Percentiles rank a stretch among this genome's conserved stretches.
phyloP scores from a whole-genome alignment of 1,140 invertebrate genomes.

The Pogonomyrmex barbatus region DNA sequence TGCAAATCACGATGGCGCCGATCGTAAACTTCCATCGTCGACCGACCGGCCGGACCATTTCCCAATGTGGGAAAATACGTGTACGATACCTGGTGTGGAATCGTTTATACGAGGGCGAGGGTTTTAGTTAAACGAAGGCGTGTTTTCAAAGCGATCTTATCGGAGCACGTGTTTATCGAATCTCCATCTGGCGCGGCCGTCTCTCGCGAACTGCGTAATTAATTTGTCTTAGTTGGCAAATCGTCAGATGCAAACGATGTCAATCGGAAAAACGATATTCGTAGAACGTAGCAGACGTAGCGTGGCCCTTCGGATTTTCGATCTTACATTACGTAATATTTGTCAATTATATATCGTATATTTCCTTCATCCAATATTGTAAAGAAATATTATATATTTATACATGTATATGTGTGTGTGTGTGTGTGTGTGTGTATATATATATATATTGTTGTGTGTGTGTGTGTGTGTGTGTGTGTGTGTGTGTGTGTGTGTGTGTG shows the following conservation, averaged over 20 bases:
- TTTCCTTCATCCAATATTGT: not conserved
- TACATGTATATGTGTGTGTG: not conserved
- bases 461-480: too few relatives aligned
- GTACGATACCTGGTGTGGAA: constrained; percentile 35
- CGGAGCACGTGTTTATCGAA: constrained; percentile 45
- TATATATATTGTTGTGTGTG: too few relatives aligned
- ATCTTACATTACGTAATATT: not conserved
- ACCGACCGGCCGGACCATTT: not conserved
- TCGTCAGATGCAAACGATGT: constrained; percentile 16
- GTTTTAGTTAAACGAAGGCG: constrained; percentile 40
- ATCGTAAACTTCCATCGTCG: constrained; percentile 38
- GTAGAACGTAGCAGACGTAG: not conserved
- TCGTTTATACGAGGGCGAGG: constrained; percentile 9
- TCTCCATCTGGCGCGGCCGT: constrained; percentile 28
- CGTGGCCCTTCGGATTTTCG: not conserved
- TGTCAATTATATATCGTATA: not conserved
- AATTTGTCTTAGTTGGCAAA: constrained; percentile 37
- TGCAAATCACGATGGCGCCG: constrained; percentile 43
- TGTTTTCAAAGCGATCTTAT: constrained; percentile 54
- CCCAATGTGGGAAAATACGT: constrained; percentile 43
- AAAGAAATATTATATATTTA: not conserved
- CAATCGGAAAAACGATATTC: constrained; percentile 13
- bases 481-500: not conserved
- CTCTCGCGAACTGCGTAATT: constrained; percentile 24
- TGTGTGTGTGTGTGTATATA: too few relatives aligned